Conservation (phyloP, 2,797 vertebrate species). For the Oryzias sinensis region DNA sequence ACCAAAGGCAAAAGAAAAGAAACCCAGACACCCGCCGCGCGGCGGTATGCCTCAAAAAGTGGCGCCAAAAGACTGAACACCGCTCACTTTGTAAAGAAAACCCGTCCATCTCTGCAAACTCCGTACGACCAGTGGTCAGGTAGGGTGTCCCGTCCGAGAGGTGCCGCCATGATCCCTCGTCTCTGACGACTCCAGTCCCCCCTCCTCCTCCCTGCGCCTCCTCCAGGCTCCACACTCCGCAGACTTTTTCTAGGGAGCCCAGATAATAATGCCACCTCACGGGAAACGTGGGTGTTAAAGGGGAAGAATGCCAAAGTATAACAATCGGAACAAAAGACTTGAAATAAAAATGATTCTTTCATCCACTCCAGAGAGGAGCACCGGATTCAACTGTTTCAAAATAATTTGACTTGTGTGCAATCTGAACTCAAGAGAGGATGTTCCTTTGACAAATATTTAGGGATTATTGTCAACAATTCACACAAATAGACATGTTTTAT, state of each 20-base stretch:
- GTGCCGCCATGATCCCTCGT: constrained; percentile 89
- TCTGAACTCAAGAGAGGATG: not conserved
- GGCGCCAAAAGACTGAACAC: not conserved
- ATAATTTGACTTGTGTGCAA: too few species aligned
- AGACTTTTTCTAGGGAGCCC: constrained; percentile 70
- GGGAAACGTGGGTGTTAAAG: constrained; percentile 78
- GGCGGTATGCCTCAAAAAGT: not conserved
- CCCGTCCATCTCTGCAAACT: constrained; percentile 91
- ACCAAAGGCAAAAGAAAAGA: not conserved
- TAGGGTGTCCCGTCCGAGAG: constrained; percentile 90
- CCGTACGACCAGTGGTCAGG: constrained; percentile 96
- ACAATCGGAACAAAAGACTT: too few species aligned
- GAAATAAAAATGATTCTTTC: too few species aligned
- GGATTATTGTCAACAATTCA: too few species aligned
- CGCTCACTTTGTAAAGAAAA: constrained; percentile 95
- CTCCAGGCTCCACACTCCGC: constrained; percentile 35
- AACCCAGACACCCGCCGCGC: not conserved
- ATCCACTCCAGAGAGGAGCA: too few species aligned
- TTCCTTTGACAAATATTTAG: not conserved
- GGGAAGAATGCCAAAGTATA: constrained; percentile 65
- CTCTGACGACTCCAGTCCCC: constrained; percentile 36
- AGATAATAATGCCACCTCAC: constrained; percentile 62
- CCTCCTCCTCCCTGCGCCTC: constrained; percentile 17
- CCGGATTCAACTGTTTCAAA: too few species aligned
- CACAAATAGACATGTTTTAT: not conserved